Conservation (phyloP, 2,113 vertebrate genomes). For the Cryptotis parvus region DNA sequence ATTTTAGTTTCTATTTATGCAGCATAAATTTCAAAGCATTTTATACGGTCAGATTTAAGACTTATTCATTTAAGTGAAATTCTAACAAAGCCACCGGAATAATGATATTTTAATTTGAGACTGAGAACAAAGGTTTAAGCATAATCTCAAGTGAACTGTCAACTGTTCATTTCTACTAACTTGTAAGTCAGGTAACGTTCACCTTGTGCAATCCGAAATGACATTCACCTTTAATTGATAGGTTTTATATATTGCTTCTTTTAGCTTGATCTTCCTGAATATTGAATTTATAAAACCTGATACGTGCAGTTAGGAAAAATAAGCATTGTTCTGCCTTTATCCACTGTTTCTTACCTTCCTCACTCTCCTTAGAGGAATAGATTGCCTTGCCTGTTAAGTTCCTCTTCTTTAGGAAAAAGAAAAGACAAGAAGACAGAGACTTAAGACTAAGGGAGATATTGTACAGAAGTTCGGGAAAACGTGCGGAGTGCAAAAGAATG, state of each 20-base stretch:
- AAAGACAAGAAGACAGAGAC: not conserved
- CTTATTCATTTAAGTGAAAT: not conserved
- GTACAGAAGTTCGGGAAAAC: not conserved
- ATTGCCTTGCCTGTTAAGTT: not conserved
- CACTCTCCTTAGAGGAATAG: not conserved
- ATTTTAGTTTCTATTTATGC: not conserved
- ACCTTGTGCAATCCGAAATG: not conserved
- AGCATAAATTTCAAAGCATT: constrained; percentile 14
- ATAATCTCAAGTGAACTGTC: not conserved
- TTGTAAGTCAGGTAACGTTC: constrained; percentile 24
- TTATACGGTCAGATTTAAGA: constrained; percentile 13
- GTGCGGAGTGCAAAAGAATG: not conserved
- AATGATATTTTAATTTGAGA: not conserved
- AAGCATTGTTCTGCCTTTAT: not conserved
- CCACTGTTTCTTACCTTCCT: not conserved
- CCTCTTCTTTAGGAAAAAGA: not conserved
- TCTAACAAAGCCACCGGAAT: not conserved
- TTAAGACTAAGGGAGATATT: not conserved
- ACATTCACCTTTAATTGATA: not conserved
- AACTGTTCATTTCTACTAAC: not conserved
- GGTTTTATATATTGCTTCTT: not conserved
- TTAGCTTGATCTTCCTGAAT: not conserved
- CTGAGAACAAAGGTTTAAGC: not conserved
- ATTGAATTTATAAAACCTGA: constrained; percentile 8
- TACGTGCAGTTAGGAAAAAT: not conserved